Conservation (phyloP, 2,888 invertebrate species). For the Melanargia galathea region DNA sequence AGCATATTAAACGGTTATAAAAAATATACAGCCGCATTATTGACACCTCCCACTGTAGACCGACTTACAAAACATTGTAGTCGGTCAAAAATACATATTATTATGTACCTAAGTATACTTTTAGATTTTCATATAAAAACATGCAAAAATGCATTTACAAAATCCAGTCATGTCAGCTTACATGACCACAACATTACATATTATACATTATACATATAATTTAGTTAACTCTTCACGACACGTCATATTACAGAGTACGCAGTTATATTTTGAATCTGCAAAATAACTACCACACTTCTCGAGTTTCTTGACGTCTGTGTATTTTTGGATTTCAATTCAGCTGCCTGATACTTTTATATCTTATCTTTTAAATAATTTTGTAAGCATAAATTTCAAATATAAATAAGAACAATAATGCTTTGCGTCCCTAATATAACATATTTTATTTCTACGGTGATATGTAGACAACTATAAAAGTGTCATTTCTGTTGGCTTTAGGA, state of each 20-base stretch:
- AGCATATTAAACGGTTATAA: neutral
- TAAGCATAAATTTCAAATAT: neutral
- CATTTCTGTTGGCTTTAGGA: slow-evolving; percentile 65
- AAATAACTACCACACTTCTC: neutral
- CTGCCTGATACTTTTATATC: neutral
- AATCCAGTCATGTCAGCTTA: neutral
- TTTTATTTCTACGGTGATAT: neutral
- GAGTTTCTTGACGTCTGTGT: neutral
- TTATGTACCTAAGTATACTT: neutral
- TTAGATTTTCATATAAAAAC: neutral
- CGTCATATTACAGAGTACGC: neutral
- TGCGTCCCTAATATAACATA: slow-evolving; percentile 9
- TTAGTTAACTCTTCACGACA: neutral
- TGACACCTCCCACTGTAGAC: no score
- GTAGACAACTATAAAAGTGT: slow-evolving; percentile 58
- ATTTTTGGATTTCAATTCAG: neutral
- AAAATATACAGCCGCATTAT: neutral
- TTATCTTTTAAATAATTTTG: slow-evolving; percentile 2
- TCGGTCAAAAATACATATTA: neutral
- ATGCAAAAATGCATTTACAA: slow-evolving; percentile 20
- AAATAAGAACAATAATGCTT: slow-evolving; percentile 18
- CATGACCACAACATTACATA: neutral
- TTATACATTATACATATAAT: neutral
- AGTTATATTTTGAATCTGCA: neutral
- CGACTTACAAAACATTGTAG: no score